phyloP scores from a whole-genome alignment of 2,113 vertebrate species.

The Calypte anna region DNA sequence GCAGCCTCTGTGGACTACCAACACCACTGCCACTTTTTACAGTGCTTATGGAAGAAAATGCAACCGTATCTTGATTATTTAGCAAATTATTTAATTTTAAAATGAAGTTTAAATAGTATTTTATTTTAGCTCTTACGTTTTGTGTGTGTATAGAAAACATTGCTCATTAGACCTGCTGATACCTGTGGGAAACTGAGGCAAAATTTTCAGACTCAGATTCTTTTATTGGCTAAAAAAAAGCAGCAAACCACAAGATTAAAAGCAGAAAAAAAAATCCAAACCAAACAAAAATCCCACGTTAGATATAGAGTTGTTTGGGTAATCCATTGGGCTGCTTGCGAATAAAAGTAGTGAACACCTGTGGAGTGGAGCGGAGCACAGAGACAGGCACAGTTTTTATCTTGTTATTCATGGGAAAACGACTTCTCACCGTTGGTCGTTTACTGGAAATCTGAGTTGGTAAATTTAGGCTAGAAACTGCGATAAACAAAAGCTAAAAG shows the following conservation, averaged over 20 bases:
- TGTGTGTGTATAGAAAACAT: accelerated
- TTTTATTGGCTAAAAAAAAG: not conserved
- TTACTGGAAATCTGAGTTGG: not conserved
- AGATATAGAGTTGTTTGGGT: not conserved
- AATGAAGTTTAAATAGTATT: not conserved
- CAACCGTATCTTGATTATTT: no score
- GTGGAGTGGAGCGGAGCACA: not conserved
- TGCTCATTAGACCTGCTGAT: accelerated
- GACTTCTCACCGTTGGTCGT: accelerated
- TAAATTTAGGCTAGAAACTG: not conserved
- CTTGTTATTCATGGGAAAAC: accelerated
- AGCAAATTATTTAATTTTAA: no score
- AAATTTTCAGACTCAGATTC: not conserved
- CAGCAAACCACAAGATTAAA: not conserved
- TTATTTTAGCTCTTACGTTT: not conserved
- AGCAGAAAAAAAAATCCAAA: not conserved
- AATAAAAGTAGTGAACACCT: not conserved
- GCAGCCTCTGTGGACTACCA: accelerated
- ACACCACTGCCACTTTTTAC: accelerated
- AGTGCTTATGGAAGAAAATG: accelerated
- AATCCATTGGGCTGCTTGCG: accelerated
- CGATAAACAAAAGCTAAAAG: not conserved
- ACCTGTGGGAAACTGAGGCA: not conserved
- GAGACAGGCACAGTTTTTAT: not conserved
- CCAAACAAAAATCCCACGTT: not conserved